Base-by-base conservation (phyloP, 2,888 invertebrate genomes). In the Agonopterix heracliana region DNA sequence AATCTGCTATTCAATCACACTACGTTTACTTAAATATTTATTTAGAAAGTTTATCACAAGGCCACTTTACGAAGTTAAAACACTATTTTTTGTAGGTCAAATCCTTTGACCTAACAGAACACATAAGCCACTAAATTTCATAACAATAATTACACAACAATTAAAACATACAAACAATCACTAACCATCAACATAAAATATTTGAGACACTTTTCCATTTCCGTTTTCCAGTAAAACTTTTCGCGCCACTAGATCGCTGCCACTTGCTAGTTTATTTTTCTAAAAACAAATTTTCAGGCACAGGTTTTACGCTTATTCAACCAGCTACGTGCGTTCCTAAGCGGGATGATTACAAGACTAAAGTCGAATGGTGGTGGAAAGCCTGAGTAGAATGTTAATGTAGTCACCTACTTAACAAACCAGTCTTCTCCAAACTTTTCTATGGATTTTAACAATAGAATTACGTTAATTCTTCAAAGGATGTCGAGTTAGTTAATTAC, bases 341-440 rank as follows among this genome's bases (percentile, higher is more conserved):
- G 49, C 48, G 56, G 59, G 61, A 60, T 58, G 55, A 56, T 68
- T 66, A 65, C 62, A 58, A 68, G 66, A 71, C 71, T 68, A 42
- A 45, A 38, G 11, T 12, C 8, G 56, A 54, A 61, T 61, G 52
- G 58, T 51, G 60, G 56, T 58, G 56, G 60, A 49, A 48, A 46
- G 46, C 45, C 36, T 46, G 55, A 45, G 47, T 49, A 50, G 78
- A 73, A 78, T 79, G 59, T 65, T 80, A 77, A 78, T 71, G 71
- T 26, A 26, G 68, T 64, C 61, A 61, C 64, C 62, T 59, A 64
- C 62, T 66, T 66, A 59, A 46, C 48, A 57, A 62, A 50, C 50
- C 50, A 52, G 53, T 48, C 54, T 26, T 26, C 5, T 26, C 26
- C 26, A 26, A 26, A 38, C 46, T 48, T 34, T 26, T 26, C 26